Evolutionary conservation across 2,113 vertebrate species (phyloP).

Genomic region (Poeciliopsis prolifica): DNA sequence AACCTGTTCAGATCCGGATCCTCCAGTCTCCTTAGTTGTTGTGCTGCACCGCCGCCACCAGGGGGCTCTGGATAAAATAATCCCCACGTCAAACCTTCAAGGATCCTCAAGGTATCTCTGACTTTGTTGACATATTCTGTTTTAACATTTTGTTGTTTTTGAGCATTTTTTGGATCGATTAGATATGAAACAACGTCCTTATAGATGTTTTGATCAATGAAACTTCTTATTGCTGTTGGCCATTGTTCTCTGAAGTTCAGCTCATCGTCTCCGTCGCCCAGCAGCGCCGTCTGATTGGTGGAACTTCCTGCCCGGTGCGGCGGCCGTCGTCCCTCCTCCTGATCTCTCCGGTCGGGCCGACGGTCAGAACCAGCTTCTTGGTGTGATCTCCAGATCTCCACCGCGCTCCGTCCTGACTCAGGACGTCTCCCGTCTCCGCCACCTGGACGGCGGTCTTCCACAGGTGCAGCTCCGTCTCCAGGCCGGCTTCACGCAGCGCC

Average conservation of each 20-base stretch:
- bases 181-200: too few relatives aligned
- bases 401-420: constrained; percentile 2
- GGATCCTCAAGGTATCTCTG: not conserved
- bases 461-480: constrained; percentile 8
- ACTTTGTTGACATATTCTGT: not conserved
- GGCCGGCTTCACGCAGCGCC: not conserved
- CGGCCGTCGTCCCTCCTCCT: not conserved
- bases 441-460: not conserved
- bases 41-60: too few relatives aligned
- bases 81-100: not conserved
- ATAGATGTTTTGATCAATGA: too few relatives aligned
- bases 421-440: not conserved
- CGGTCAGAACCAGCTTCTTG: constrained; percentile 5
- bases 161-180: too few relatives aligned
- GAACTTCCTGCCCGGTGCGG: not conserved
- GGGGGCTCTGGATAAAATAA: not conserved
- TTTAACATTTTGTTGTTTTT: too few relatives aligned
- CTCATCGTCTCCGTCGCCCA: not conserved
- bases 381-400: constrained; percentile 1
- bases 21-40: too few relatives aligned
- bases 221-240: too few relatives aligned
- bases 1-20: too few relatives aligned
- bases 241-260: too few relatives aligned
- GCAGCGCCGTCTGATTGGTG: not conserved
- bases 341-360: not conserved